Evolutionary conservation across 2,113 vertebrate species (phyloP), one percentile per base, ranked within the genome.

Genomic region (Lycocorax pyrrhopterus): DNA sequence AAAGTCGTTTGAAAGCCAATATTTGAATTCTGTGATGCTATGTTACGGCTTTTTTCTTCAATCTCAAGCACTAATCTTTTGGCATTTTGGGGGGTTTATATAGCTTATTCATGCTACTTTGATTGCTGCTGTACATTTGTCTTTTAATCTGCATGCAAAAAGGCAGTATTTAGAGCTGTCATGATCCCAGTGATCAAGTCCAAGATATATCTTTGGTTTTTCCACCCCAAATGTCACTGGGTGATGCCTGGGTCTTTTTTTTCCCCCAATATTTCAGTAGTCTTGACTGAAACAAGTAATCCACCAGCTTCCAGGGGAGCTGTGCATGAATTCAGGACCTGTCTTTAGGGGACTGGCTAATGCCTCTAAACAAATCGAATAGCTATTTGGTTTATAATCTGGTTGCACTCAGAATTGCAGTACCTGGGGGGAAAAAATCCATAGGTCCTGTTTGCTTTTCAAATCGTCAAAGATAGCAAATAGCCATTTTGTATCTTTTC

Each of bases 401-500:
- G 41, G 39, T 82, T 85, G 93, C 89, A 39, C 73, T 52, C 3
- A 0, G 18, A 90, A 52, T 47, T 94, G 82, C 64, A 52, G 13
- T 55, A 41, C 49, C 78, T 3, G 0, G 12, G 47, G 64, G 55
- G 10, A 29, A 35, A 9, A 66, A 82, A 93, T 96, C 93, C 56
- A 56, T 87, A 87, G 56, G 43, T 87, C 68, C 72, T 74, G 59
- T 75, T 87, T 80, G 92, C 78, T 95, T 93, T 95, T 80, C 72
- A 69, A 44, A 84, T 91, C 43, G 9, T 84, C 74, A 44, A 23
- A 79, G 82, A 43, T 4, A 74, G 53, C 78, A 95, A 94, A 78
- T 33, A 92, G 35, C 47, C 19, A 32, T 85, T 94, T 82, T 79
- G 51, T 59, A 35, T 83, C 76, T 87, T 72, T 25, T 41, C 56